These are phyloP conservation scores for Euphydryas editha DNA, from an alignment of 2,888 invertebrate species.

Conservation along the genomic window DNA sequence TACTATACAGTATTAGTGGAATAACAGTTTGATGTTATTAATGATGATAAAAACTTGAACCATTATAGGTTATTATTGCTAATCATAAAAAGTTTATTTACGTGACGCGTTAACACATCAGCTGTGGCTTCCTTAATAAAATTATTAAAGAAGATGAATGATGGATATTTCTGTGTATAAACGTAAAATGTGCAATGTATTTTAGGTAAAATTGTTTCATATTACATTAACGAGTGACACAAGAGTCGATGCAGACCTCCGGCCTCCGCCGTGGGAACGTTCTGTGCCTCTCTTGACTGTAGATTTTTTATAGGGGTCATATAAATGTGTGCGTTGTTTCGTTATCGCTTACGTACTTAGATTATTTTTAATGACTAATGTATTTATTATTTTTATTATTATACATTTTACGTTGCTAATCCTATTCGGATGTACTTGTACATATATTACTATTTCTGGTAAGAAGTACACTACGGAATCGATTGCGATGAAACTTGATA, in stretches of 20 bases:
- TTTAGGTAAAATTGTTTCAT: neutral
- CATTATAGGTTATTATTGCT: conserved; percentile 18
- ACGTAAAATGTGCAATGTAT: conserved; percentile 1
- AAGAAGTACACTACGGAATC: no score
- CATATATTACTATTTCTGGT: no score
- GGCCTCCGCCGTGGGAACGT: conserved; percentile 61
- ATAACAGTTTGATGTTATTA: neutral
- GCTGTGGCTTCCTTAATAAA: conserved; percentile 15
- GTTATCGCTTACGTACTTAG: conserved; percentile 28
- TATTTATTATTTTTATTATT: neutral
- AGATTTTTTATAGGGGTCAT: conserved; percentile 23
- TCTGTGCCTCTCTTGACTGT: conserved; percentile 52
- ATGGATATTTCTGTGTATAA: neutral
- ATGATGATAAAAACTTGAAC: neutral
- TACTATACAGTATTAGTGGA: neutral
- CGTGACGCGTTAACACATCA: conserved; percentile 10
- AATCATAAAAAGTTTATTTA: conserved; percentile 5
- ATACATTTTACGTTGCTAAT: neutral
- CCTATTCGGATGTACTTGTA: no score
- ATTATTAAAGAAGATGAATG: conserved; percentile 9
- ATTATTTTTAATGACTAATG: no score
- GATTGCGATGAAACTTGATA: no score
- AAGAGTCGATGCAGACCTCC: conserved; percentile 52
- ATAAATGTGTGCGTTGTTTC: conserved; percentile 31
- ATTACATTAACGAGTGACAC: conserved; percentile 34